These are phyloP conservation scores for Cryptotermes secundus DNA, from an alignment of 1,140 invertebrate genomes.

Conservation along the genomic window DNA sequence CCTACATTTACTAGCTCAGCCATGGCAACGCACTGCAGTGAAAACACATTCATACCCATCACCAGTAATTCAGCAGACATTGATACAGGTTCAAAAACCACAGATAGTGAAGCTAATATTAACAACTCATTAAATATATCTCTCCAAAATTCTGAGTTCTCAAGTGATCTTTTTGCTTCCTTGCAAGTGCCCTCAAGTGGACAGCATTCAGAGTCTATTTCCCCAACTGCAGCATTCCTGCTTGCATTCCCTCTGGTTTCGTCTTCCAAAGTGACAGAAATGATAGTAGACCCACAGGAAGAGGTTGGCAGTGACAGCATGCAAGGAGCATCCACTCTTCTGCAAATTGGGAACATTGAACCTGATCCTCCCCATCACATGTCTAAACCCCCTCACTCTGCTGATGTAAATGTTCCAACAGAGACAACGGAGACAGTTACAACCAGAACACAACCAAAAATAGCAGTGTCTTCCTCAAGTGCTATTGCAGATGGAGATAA, in stretches of 20 bases:
- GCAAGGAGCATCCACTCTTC: slow-evolving; percentile 58
- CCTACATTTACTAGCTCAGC: not conserved
- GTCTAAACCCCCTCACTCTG: not conserved
- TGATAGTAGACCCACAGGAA: slow-evolving; percentile 57
- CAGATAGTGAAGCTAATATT: not conserved
- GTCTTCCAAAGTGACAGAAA: slow-evolving; percentile 53
- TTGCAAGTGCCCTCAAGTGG: slow-evolving; percentile 61
- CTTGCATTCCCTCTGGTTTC: slow-evolving; percentile 73
- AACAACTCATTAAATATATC: slow-evolving; percentile 2
- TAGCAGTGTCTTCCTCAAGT: not conserved
- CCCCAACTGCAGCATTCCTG: slow-evolving; percentile 74
- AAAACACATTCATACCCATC: slow-evolving; percentile 1
- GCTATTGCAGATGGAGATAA: not conserved
- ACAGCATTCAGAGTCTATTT: slow-evolving; percentile 66
- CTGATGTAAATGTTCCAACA: too few relatives aligned
- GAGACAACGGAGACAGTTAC: not conserved
- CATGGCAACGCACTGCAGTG: not conserved
- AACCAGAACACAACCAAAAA: not conserved
- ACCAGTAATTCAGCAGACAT: not conserved
- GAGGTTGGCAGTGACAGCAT: slow-evolving; percentile 54
- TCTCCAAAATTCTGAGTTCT: slow-evolving; percentile 63
- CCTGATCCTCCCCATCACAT: slow-evolving; percentile 32
- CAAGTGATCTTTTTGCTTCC: slow-evolving; percentile 70
- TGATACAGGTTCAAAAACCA: not conserved
- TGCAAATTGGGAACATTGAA: slow-evolving; percentile 62